Base-by-base conservation (phyloP, 1,140 invertebrate genomes). In the Penaeus indicus region DNA sequence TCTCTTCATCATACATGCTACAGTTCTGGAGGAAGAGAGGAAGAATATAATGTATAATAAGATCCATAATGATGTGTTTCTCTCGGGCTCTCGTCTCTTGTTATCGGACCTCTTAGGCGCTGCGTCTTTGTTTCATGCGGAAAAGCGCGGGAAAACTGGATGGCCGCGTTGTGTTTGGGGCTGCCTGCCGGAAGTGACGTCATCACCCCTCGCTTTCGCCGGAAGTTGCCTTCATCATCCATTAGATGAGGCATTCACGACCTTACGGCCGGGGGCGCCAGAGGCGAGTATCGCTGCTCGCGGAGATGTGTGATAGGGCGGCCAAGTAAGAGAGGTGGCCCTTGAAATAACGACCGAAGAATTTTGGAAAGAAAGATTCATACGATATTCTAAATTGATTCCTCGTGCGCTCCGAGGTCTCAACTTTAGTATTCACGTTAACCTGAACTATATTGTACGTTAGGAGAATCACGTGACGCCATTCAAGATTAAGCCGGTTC, bases 101-200 rank as follows among this genome's bases (percentile, higher is more conserved):
- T 63, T 67, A 75, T 75, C 72, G 42, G 72, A 75, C 32, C 62
- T 83, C 60, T 84, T 38, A 47, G 42, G 32, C 85, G 61, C 78
- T 67, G 78, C 62, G 61, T 81, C 85, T 87, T 87, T 87, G 85
- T 87, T 80, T 87, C 78, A 80, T 82, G 78, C 78, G 85, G 85
- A 87, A 87, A 87, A 87, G 85, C 85, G 85, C 85, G 85, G 85
- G 85, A 87, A 87, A 87, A 87, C 78, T 87, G 85, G 85, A 82
- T 87, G 85, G 85, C 75, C 84, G 75, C 84, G 84, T 86, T 86
- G 72, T 86, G 84, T 86, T 86, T 86, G 77, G 85, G 77, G 61
- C 77, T 42, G 85, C 32, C 85, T 67, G 77, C n/a, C 85, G 85
- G 85, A 86, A 80, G 85, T 86, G 85, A 86, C 85, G 85, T 86